Percentiles rank a stretch among this genome's conserved stretches.
These are phyloP conservation scores for Ochlodes sylvanus DNA, from an alignment of 2,888 invertebrate species.

Conservation along the genomic window DNA sequence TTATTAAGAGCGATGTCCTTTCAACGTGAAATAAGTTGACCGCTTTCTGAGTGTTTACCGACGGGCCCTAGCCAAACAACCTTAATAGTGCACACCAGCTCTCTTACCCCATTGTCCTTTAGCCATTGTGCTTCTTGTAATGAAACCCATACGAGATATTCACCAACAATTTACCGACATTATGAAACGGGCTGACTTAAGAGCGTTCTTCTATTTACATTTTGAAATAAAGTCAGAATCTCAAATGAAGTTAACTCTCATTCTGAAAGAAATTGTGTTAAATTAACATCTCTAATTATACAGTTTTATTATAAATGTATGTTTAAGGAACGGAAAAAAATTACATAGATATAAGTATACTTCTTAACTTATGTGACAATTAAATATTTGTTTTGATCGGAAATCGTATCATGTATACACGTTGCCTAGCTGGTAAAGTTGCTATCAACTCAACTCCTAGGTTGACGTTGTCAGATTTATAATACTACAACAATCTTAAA, in stretches of 20 bases:
- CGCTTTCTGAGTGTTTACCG: conserved; percentile 47
- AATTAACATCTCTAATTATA: too few species aligned
- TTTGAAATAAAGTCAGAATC: not conserved
- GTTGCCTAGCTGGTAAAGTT: too few species aligned
- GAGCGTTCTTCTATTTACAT: not conserved
- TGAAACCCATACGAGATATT: conserved; percentile 19
- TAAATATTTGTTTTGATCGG: too few species aligned
- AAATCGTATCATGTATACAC: too few species aligned
- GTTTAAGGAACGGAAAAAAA: too few species aligned
- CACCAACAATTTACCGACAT: conserved; percentile 3
- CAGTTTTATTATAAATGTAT: too few species aligned
- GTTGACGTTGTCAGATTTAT: too few species aligned
- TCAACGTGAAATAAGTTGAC: conserved; percentile 39
- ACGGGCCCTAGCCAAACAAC: conserved; percentile 48
- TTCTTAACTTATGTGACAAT: too few species aligned
- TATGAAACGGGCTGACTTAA: not conserved
- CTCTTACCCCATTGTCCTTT: conserved; percentile 48
- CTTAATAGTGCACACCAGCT: conserved; percentile 32
- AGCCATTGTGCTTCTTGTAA: conserved; percentile 21
- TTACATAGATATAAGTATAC: too few species aligned
- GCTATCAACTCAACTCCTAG: too few species aligned
- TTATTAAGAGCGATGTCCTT: conserved; percentile 24
- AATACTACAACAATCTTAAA: too few species aligned
- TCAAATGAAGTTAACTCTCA: not conserved
- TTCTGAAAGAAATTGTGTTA: not conserved